phyloP scores from a whole-genome alignment of 2,888 invertebrate species.

The Hedya salicella region DNA sequence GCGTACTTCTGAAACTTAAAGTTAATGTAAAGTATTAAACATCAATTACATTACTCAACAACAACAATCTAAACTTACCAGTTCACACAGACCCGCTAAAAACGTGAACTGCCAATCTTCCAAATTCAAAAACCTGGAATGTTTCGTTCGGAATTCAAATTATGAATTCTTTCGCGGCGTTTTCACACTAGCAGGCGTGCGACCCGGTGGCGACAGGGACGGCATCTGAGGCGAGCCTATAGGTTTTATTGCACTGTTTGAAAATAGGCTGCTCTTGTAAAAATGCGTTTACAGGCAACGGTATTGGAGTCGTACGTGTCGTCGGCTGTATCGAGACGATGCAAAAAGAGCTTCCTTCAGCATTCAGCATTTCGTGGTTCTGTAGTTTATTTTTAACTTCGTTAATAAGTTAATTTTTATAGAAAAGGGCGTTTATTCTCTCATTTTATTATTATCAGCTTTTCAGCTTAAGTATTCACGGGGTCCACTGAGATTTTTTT shows the following conservation, averaged over 20 bases:
- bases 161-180: slow-evolving; percentile 48
- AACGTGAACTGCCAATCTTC: slow-evolving; percentile 38
- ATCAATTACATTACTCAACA: too few relatives aligned
- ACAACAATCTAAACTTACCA: slow-evolving; percentile 55
- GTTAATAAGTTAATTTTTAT: too few relatives aligned
- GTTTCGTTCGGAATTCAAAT: slow-evolving; percentile 50
- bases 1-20: too few relatives aligned
- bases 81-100: slow-evolving; percentile 31
- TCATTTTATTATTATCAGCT: too few relatives aligned
- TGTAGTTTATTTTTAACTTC: too few relatives aligned
- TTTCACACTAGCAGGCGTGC: slow-evolving; percentile 54
- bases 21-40: too few relatives aligned
- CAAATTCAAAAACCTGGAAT: slow-evolving; percentile 37
- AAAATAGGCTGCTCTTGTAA: slow-evolving; percentile 56
- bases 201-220: slow-evolving; percentile 58
- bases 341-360: neutral
- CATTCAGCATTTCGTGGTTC: too few relatives aligned
- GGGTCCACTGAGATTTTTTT: too few relatives aligned
- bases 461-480: too few relatives aligned
- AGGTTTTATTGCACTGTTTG: slow-evolving; percentile 54
- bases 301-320: neutral
- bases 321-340: neutral
- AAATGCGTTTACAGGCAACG: slow-evolving; percentile 55
- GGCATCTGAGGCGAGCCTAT: slow-evolving; percentile 66
- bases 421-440: too few relatives aligned